Base-by-base conservation (phyloP, 2,888 invertebrate genomes). In the Archips crataeganus region DNA sequence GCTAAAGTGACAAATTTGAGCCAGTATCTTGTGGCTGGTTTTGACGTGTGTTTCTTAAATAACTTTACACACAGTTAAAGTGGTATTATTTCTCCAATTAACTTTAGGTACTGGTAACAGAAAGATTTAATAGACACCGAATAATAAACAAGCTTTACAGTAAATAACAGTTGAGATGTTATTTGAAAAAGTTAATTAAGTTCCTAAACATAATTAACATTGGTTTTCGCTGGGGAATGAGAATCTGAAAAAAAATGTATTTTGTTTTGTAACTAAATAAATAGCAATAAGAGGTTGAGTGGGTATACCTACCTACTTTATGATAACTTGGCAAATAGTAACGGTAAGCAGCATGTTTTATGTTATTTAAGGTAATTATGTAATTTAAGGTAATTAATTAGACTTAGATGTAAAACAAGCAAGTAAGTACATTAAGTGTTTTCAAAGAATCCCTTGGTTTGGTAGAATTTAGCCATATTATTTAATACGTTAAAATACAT, bases 1-100 rank as follows among this genome's bases (percentile, higher is more conserved):
- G 51, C 39, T 45, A 42, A 45, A 54, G 15, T 64, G 57, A 68
- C 54, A 67, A 49, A 51, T 61, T 66, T 71, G 10, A 47, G 65
- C 62, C 66, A 61, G 23, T 66, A 32, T 54, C 54, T 63, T 15
- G 45, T 49, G 59, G 59, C 32, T 11, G 57, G 2, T 71, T 71
- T 57, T 70, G 62, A 15, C 70, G 11, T 63, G 9, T 23, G 63
- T 34, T 45, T 54, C 54, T 54, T 57, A 32, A 57, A 57, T 3
- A 4, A 11, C 32, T 3, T 11, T 57, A 32, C 11, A 11, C 11
- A 57, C 15, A n/a, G 8, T 54, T 23, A 23, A 23, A 54, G 5
- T 2, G 54, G 15, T 23, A 23, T 15, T 54, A 23, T 9, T 23
- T 54, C 23, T 15, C 13, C 3, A 49, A 49, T 5, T 6, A 8